A percentile compares a stretch with the other conserved stretches of the same genome.
phyloP scores from a whole-genome alignment of 1,140 invertebrate genomes.

The Drosophila pallidifrons region DNA sequence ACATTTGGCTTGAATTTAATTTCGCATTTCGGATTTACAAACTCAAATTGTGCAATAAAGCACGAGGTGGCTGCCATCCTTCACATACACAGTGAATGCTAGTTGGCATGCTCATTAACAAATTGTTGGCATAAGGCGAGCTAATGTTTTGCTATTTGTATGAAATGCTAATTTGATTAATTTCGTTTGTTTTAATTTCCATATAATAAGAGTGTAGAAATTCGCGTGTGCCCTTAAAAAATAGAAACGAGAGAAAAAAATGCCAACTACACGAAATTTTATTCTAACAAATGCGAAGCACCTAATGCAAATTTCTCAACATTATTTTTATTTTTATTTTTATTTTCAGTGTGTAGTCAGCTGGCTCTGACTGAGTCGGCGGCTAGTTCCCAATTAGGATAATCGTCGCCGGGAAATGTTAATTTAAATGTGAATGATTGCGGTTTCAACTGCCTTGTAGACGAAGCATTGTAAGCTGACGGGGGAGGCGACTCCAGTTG shows the following conservation, averaged over 20 bases:
- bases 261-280: slow-evolving; percentile 48
- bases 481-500: background rate
- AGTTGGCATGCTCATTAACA: slow-evolving; percentile 52
- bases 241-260: slow-evolving; percentile 10
- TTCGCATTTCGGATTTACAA: slow-evolving; percentile 24
- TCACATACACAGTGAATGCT: background rate
- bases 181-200: slow-evolving; percentile 72
- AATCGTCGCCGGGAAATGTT: slow-evolving; percentile 83
- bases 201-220: slow-evolving; percentile 28
- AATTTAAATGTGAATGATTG: slow-evolving; percentile 84
- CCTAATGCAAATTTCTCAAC: slow-evolving; percentile 46
- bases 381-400: slow-evolving; percentile 76
- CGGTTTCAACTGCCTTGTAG: slow-evolving; percentile 33
- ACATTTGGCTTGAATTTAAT: slow-evolving; percentile 56
- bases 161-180: slow-evolving; percentile 84
- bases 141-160: slow-evolving; percentile 77
- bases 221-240: slow-evolving; percentile 55
- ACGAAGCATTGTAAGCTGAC: background rate
- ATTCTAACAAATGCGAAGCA: slow-evolving; percentile 43
- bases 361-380: slow-evolving; percentile 24
- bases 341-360: slow-evolving; percentile 16
- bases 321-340: slow-evolving; percentile 21
- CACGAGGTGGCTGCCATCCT: background rate
- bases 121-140: slow-evolving; percentile 66
- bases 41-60: slow-evolving; percentile 63